A percentile compares a stretch with the other conserved stretches of the same genome.
Evolutionary conservation across 2,888 invertebrate species (phyloP).

Genomic region (Crepidodera aurea): DNA sequence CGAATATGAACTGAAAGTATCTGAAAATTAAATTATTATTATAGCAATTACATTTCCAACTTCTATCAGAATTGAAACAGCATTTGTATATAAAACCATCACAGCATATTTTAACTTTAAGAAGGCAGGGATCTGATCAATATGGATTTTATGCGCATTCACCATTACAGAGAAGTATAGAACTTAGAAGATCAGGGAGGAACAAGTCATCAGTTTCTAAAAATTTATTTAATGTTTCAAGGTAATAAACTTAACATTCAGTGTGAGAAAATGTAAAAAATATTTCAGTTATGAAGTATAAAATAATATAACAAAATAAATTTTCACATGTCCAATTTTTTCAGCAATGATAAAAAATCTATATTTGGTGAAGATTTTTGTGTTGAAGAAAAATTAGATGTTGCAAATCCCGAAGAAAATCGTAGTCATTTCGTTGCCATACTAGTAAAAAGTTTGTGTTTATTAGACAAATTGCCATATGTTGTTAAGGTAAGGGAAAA

Average conservation of each 20-base stretch:
- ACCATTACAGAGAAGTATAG: conserved; percentile 68
- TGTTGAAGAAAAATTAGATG: conserved; percentile 67
- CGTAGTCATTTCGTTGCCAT: conserved; percentile 78
- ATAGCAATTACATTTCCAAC: conserved; percentile 72
- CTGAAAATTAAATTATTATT: conserved; percentile 25
- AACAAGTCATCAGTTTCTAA: conserved; percentile 65
- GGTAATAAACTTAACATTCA: no score
- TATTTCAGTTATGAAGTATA: background rate
- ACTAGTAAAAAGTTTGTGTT: conserved; percentile 84
- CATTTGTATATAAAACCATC: conserved; percentile 70
- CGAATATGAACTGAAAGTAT: no score
- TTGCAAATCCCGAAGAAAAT: conserved; percentile 69
- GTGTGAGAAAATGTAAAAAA: no score
- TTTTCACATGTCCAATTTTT: conserved; percentile 25
- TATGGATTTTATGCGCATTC: conserved; percentile 61
- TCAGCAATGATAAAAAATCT: conserved; percentile 50
- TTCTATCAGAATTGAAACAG: conserved; percentile 75
- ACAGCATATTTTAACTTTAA: conserved; percentile 61
- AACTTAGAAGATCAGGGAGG: conserved; percentile 66
- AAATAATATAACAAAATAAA: background rate
- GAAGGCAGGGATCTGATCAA: conserved; percentile 70
- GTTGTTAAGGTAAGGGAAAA: conserved; percentile 75
- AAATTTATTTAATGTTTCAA: conserved; percentile 62
- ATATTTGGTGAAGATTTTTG: conserved; percentile 55
- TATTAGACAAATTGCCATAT: conserved; percentile 83